Evolutionary conservation across 2,113 vertebrate species (phyloP).

Genomic region (Tupaia chinensis): DNA sequence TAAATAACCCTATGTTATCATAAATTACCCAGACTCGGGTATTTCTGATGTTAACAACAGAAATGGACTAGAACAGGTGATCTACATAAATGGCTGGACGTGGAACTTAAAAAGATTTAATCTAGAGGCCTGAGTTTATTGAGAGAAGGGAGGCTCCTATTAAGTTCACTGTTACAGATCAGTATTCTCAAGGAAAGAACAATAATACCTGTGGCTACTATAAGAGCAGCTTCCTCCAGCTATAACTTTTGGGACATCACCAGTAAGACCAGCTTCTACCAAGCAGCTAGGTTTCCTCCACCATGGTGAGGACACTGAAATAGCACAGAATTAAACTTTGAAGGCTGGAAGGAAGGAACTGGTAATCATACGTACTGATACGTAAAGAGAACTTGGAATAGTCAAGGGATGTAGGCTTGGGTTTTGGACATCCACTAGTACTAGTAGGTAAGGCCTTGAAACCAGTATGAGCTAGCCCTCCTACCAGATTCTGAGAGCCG

Average conservation of each 20-base stretch:
- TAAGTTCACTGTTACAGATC: not conserved
- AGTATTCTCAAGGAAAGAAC: not conserved
- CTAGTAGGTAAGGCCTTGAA: not conserved
- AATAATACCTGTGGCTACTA: too few species aligned
- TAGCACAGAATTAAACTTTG: too few species aligned
- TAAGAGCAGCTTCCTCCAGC: not conserved
- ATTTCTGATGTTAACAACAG: too few species aligned
- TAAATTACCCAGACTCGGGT: too few species aligned
- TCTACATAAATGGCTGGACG: not conserved
- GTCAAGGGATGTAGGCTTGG: not conserved
- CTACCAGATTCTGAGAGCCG: not conserved
- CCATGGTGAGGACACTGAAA: not conserved
- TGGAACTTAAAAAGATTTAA: not conserved
- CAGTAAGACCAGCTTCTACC: not conserved
- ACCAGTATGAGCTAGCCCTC: not conserved
- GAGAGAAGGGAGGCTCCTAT: not conserved
- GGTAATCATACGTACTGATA: not conserved
- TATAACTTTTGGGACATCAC: not conserved
- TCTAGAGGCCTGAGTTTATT: not conserved
- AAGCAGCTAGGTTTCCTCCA: not conserved
- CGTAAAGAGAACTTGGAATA: not conserved
- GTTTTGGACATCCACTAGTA: not conserved
- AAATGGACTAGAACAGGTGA: not conserved
- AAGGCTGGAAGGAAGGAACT: too few species aligned
- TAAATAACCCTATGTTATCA: too few species aligned